phyloP scores from a whole-genome alignment of 2,888 invertebrate species.

The Lepidochrysops patricia region DNA sequence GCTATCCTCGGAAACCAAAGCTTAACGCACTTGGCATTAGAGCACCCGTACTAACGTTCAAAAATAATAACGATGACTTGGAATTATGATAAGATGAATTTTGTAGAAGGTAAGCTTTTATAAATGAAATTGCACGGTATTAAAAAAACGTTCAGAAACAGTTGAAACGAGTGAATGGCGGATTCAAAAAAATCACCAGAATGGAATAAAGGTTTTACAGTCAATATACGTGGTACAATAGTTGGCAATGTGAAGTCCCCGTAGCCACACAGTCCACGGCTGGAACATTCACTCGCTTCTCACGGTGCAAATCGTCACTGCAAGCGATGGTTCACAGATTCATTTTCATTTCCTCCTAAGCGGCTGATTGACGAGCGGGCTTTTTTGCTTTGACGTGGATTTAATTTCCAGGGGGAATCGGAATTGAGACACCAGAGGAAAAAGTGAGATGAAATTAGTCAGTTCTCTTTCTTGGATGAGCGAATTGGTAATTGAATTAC shows the following conservation, averaged over 20 bases:
- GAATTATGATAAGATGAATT: too few relatives aligned
- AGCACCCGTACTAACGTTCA: too few relatives aligned
- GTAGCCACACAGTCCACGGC: conserved; percentile 61
- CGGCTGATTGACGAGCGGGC: background rate
- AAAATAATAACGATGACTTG: too few relatives aligned
- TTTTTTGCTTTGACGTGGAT: background rate
- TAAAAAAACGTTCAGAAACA: background rate
- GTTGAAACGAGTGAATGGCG: background rate
- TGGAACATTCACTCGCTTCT: conserved; percentile 56
- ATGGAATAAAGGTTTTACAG: conserved; percentile 53
- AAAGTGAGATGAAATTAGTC: background rate
- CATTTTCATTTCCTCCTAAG: background rate
- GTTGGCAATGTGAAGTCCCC: conserved; percentile 69
- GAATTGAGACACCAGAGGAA: background rate
- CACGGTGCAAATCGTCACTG: conserved; percentile 47
- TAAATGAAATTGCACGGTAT: too few relatives aligned
- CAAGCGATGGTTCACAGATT: background rate
- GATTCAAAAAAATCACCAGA: background rate
- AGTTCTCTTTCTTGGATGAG: background rate
- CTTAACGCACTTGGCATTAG: too few relatives aligned
- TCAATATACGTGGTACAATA: conserved; percentile 44
- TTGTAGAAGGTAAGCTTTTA: too few relatives aligned
- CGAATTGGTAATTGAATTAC: background rate
- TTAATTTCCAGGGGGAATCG: background rate
- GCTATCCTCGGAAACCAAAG: too few relatives aligned